These are phyloP conservation scores for Darevskia nairensis DNA, from an alignment of 2,797 vertebrate genomes.

Conservation along the genomic window DNA sequence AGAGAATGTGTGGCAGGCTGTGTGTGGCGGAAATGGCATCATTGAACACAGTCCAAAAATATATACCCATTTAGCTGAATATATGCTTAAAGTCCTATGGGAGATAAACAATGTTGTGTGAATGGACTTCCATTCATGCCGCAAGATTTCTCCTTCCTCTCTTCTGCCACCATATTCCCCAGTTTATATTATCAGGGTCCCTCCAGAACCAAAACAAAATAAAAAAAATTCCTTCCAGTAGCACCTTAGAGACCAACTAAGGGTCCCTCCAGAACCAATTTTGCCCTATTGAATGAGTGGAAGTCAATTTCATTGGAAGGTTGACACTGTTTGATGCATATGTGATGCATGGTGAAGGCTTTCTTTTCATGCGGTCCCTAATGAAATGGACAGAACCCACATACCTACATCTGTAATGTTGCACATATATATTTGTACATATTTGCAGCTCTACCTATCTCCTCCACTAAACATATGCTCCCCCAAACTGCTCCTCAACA, in stretches of 20 bases:
- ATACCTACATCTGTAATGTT: not conserved
- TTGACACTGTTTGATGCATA: too few relatives aligned
- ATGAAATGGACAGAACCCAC: not conserved
- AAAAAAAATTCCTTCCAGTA: too few relatives aligned
- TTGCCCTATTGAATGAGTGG: too few relatives aligned
- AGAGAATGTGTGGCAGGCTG: not conserved
- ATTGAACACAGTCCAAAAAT: not conserved
- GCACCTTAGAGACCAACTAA: too few relatives aligned
- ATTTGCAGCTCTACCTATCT: not conserved
- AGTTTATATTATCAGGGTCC: too few relatives aligned
- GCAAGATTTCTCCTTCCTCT: too few relatives aligned
- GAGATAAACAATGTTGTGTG: not conserved
- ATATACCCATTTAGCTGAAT: not conserved
- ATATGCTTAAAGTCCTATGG: not conserved
- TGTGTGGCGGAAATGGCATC: not conserved
- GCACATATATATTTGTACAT: not conserved
- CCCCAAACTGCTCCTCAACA: not conserved
- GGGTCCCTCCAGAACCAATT: too few relatives aligned
- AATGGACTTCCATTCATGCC: not conserved
- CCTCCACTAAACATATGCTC: not conserved
- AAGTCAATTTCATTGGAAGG: too few relatives aligned
- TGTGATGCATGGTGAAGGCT: too few relatives aligned
- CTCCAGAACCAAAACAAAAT: too few relatives aligned
- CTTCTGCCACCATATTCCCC: too few relatives aligned
- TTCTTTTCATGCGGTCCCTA: too few relatives aligned